Evolutionary conservation across 2,888 invertebrate genomes (phyloP).

Genomic region (Drosophila pullipes): DNA sequence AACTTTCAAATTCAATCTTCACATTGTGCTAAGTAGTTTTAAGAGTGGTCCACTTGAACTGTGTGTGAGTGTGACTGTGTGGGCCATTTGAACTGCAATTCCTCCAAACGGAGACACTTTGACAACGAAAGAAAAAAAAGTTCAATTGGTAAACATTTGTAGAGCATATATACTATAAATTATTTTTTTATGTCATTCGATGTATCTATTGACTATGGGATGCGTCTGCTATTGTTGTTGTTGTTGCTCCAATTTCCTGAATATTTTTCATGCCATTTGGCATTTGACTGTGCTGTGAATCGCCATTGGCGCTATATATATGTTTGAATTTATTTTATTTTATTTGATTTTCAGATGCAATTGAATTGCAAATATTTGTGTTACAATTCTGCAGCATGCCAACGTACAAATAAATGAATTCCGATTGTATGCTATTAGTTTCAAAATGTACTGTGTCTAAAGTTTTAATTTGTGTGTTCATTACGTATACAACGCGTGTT

Average conservation of each 20-base stretch:
- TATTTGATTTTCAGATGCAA: constrained; percentile 56
- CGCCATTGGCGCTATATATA: constrained; percentile 14
- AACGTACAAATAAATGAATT: constrained; percentile 64
- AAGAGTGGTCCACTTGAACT: constrained; percentile 23
- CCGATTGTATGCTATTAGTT: constrained; percentile 68
- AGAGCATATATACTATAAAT: constrained; percentile 23
- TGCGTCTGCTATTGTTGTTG: constrained; percentile 17
- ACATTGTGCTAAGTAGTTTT: constrained; percentile 40
- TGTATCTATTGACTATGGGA: constrained; percentile 16
- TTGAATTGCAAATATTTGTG: constrained; percentile 79
- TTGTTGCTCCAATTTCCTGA: constrained; percentile 47
- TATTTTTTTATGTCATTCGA: constrained; percentile 29
- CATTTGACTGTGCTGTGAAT: constrained; percentile 40
- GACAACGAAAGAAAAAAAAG: constrained; percentile 23
- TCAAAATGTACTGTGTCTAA: constrained; percentile 57
- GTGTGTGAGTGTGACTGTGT: constrained; percentile 2
- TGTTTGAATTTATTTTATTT: constrained; percentile 48
- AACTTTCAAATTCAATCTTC: constrained; percentile 35
- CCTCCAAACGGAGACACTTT: constrained; percentile 19
- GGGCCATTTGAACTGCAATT: constrained; percentile 36
- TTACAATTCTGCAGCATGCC: constrained; percentile 56
- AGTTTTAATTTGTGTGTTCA: constrained; percentile 66
- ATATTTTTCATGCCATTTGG: constrained; percentile 59
- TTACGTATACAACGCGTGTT: constrained; percentile 54
- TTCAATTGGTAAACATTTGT: constrained; percentile 41